These are phyloP conservation scores for Pseudococcus viburni DNA, from an alignment of 2,888 invertebrate genomes.

Conservation along the genomic window DNA sequence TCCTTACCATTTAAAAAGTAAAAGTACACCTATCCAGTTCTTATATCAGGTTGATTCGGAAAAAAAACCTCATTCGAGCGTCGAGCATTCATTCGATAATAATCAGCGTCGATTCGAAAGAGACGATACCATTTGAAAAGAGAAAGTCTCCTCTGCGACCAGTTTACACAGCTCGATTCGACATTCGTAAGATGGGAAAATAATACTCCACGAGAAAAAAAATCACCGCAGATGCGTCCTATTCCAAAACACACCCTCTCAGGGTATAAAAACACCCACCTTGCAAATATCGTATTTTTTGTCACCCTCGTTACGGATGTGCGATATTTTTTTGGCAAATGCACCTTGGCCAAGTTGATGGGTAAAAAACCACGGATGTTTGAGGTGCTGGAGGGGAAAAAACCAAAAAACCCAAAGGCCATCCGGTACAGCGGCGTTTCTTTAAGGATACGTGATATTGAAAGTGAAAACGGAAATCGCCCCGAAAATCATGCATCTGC, in stretches of 20 bases:
- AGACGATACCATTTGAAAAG: conserved; percentile 10
- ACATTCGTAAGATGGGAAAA: not conserved
- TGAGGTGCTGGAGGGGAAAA: not conserved
- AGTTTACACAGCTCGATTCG: not conserved
- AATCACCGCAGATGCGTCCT: not conserved
- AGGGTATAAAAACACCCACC: not conserved
- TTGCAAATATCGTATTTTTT: conserved; percentile 2
- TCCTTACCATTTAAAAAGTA: conserved; percentile 33
- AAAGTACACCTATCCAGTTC: conserved; percentile 17
- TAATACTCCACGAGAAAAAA: not conserved
- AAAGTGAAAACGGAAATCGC: conserved; percentile 55
- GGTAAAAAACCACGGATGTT: conserved; percentile 7
- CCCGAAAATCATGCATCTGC: conserved; percentile 17
- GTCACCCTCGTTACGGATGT: not conserved
- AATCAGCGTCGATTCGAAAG: conserved; percentile 17
- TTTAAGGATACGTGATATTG: conserved; percentile 35
- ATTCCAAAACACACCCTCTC: not conserved
- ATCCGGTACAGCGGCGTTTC: conserved; percentile 26
- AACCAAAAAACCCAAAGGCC: not conserved
- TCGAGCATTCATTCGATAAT: conserved; percentile 34
- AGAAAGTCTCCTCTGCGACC: conserved; percentile 31
- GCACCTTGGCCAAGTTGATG: not conserved
- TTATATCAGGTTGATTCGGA: not conserved
- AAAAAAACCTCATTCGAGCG: conserved; percentile 6
- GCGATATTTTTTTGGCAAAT: not conserved